Conservation (phyloP, 2,113 vertebrate genomes). For the Acrocephalus kingi region DNA sequence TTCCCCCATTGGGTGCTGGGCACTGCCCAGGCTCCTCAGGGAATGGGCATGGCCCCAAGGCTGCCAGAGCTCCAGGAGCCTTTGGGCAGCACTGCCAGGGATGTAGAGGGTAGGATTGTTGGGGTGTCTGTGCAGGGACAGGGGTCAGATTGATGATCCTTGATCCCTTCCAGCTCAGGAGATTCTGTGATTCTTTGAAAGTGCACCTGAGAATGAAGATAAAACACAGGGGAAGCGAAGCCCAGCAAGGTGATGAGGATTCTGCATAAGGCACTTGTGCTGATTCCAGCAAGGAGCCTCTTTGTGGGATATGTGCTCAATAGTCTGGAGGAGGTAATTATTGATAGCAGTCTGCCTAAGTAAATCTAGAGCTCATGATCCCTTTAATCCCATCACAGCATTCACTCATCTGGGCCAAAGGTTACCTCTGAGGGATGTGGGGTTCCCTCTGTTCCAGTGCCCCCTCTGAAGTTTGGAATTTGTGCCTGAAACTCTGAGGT, state of each 20-base stretch:
- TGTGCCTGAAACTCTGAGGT: fast-evolving
- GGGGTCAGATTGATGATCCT: fast-evolving
- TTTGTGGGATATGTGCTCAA: fast-evolving
- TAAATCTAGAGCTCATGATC: background rate
- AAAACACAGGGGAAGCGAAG: fast-evolving
- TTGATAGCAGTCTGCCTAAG: background rate
- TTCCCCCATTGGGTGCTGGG: background rate
- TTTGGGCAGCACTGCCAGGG: background rate
- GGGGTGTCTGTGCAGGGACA: fast-evolving
- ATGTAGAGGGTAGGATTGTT: fast-evolving
- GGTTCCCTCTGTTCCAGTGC: background rate
- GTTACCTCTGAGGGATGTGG: fast-evolving
- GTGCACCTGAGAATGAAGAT: background rate
- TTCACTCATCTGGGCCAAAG: background rate
- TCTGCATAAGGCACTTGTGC: background rate
- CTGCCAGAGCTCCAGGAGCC: background rate
- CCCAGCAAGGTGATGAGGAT: fast-evolving
- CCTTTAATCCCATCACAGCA: background rate
- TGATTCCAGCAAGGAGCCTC: background rate
- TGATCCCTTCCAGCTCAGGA: background rate
- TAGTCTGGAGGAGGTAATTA: background rate
- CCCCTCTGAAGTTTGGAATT: background rate
- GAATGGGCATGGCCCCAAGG: background rate
- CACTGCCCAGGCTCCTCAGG: background rate
- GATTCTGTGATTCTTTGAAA: background rate